phyloP scores from a whole-genome alignment of 2,888 invertebrate species.

The Abscondita cerata region DNA sequence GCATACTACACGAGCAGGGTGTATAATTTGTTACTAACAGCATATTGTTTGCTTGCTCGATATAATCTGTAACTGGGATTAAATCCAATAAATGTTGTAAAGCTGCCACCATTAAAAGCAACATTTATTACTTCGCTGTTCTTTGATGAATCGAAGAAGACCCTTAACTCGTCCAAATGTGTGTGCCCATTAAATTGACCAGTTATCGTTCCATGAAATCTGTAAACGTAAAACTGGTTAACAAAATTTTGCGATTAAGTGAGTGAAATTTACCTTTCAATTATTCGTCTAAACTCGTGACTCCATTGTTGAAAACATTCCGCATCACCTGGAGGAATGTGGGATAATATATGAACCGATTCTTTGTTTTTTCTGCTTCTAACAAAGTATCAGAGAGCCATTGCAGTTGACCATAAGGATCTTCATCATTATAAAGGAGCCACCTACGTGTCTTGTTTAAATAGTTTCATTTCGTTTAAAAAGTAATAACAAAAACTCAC shows the following conservation, averaged over 20 bases:
- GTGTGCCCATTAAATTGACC: slow-evolving; percentile 88
- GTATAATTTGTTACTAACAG: too few species aligned
- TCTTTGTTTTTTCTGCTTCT: slow-evolving; percentile 76
- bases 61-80: slow-evolving; percentile 64
- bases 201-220: slow-evolving; percentile 76
- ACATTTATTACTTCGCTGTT: slow-evolving; percentile 68
- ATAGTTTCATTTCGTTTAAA: too few species aligned
- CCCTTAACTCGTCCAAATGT: slow-evolving; percentile 77
- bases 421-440: slow-evolving; percentile 60
- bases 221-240: slow-evolving; percentile 44
- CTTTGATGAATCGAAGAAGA: slow-evolving; percentile 69
- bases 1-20: too few species aligned
- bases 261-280: slow-evolving; percentile 33
- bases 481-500: slow-evolving; percentile 5
- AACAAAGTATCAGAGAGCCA: slow-evolving; percentile 81
- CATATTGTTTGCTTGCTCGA: slow-evolving; percentile 44
- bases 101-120: slow-evolving; percentile 71
- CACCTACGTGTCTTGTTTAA: slow-evolving; percentile 33
- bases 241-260: too few species aligned
- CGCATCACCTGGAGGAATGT: slow-evolving; percentile 53
- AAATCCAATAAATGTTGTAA: slow-evolving; percentile 67
- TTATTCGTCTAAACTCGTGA: slow-evolving; percentile 65
- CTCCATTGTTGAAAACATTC: slow-evolving; percentile 75
- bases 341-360: slow-evolving; percentile 58
- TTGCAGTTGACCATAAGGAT: slow-evolving; percentile 77